Evolutionary conservation across 2,113 vertebrate genomes (phyloP).

Genomic region (Orthonyx spaldingii): DNA sequence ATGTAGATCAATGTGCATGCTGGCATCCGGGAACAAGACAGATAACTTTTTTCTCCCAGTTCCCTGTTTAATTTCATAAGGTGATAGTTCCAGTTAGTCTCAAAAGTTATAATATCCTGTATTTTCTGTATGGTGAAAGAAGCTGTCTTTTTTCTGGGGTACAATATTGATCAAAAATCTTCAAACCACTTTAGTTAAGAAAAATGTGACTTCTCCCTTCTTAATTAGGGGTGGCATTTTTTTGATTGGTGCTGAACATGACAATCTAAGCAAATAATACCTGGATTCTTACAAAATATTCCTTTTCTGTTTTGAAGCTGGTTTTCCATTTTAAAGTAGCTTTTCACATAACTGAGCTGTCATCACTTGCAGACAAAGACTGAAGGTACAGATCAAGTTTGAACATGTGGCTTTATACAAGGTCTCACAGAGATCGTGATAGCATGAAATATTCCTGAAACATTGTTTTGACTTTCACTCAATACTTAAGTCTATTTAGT

Average conservation of each 20-base stretch:
- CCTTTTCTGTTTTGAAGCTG: background rate
- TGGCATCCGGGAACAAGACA: background rate
- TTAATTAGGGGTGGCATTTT: background rate
- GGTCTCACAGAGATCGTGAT: background rate
- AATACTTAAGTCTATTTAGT: background rate
- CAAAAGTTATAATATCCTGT: background rate
- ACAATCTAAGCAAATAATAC: background rate
- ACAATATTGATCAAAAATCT: background rate
- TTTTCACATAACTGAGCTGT: conserved; percentile 21
- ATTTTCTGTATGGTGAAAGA: background rate
- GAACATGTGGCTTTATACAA: background rate
- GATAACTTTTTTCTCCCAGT: background rate
- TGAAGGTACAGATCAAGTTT: conserved; percentile 21
- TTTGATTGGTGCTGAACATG: background rate
- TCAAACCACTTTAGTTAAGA: background rate
- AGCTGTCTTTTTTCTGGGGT: background rate
- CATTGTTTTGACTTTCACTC: conserved; percentile 3
- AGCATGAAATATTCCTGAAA: background rate
- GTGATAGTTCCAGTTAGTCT: background rate
- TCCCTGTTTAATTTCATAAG: background rate
- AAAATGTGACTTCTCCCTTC: background rate
- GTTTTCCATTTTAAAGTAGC: background rate
- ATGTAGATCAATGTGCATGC: background rate
- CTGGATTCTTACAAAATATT: background rate
- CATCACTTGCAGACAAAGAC: background rate